These are phyloP conservation scores for Oscheius sp. DNA, from an alignment of 2,888 invertebrate genomes.

Conservation along the genomic window DNA sequence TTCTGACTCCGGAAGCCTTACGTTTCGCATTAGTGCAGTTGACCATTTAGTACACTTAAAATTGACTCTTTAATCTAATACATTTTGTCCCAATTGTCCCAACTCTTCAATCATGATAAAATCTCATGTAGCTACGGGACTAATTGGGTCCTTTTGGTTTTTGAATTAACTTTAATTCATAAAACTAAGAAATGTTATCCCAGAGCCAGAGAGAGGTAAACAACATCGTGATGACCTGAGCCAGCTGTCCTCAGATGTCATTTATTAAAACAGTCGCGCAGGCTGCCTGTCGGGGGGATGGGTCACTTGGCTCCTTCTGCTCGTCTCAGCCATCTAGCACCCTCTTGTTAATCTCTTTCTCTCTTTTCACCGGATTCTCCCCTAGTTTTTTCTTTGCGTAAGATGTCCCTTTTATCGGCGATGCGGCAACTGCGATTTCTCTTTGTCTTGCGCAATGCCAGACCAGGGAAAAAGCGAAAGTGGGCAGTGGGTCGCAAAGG, in stretches of 20 bases:
- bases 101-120: not conserved
- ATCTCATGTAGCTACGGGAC: not conserved
- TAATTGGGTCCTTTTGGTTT: not conserved
- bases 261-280: constrained; percentile 30
- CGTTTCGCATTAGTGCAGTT: constrained; percentile 20
- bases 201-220: constrained; percentile 16
- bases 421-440: not conserved
- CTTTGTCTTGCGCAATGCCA: constrained; percentile 21
- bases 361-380: not conserved
- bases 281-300: constrained; percentile 25
- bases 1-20: constrained; percentile 27
- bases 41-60: constrained; percentile 6
- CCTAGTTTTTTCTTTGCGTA: too few species aligned
- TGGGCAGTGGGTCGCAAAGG: constrained; percentile 26
- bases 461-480: constrained; percentile 22
- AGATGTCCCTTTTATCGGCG: too few species aligned
- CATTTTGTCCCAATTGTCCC: not conserved
- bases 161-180: not conserved
- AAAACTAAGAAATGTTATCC: constrained; percentile 8
- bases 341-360: not conserved
- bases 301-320: constrained; percentile 5
- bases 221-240: constrained; percentile 26
- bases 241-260: constrained; percentile 31
- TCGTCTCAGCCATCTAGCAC: constrained; percentile 14
- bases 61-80: not conserved